phyloP scores from a whole-genome alignment of 2,113 vertebrate genomes.

The Plecotus auritus region DNA sequence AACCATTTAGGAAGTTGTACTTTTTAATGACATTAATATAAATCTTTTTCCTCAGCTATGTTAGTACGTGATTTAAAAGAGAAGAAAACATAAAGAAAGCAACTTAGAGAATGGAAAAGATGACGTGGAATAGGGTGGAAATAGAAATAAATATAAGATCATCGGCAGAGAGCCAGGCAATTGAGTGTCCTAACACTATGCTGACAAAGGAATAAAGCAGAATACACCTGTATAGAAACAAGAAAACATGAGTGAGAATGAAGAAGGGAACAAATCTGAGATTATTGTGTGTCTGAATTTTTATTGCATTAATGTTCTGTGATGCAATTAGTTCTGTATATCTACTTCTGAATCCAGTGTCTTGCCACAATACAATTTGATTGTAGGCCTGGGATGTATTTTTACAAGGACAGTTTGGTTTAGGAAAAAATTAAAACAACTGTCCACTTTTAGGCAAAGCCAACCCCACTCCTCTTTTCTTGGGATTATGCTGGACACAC shows the following conservation, averaged over 20 bases:
- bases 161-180: background rate
- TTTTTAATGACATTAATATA: background rate
- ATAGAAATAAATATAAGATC: background rate
- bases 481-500: too few relatives aligned
- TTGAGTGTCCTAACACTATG: background rate
- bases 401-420: background rate
- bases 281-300: too few relatives aligned
- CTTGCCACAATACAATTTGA: background rate
- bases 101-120: background rate
- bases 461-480: slow-evolving; percentile 10
- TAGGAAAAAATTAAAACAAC: slow-evolving; percentile 64
- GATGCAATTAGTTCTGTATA: background rate
- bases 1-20: background rate
- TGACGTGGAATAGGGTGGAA: background rate
- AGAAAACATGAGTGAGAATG: background rate
- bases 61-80: background rate
- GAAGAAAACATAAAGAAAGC: background rate
- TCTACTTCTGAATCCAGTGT: background rate
- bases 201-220: background rate
- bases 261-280: background rate
- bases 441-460: slow-evolving; percentile 69
- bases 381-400: background rate
- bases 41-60: background rate
- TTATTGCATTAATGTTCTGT: background rate
- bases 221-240: background rate